A percentile compares a stretch with the other conserved stretches of the same genome.
These are phyloP conservation scores for Zaprionus lineosus DNA, from an alignment of 2,888 invertebrate genomes.

Conservation along the genomic window DNA sequence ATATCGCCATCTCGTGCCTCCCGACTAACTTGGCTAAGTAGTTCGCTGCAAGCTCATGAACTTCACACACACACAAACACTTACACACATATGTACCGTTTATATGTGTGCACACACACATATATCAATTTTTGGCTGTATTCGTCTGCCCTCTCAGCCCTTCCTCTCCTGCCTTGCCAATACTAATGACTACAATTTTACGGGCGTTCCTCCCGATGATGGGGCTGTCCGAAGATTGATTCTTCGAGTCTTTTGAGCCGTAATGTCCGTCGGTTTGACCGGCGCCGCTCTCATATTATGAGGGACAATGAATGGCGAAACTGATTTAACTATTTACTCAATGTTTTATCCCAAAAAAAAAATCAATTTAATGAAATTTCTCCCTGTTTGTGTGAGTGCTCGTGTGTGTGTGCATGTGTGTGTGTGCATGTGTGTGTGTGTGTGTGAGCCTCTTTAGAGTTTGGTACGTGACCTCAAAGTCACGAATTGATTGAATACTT, in stretches of 20 bases:
- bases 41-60: conserved; percentile 57
- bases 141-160: conserved; percentile 4
- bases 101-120: conserved; percentile 14
- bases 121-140: conserved; percentile 42
- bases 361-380: conserved; percentile 59
- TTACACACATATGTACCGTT: too few relatives aligned
- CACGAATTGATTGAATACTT: too few relatives aligned
- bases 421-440: too few relatives aligned
- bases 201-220: conserved; percentile 54
- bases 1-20: conserved; percentile 6
- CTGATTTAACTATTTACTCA: conserved; percentile 69
- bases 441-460: too few relatives aligned
- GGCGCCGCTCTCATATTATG: conserved; percentile 49
- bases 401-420: conserved; percentile 33
- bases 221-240: conserved; percentile 53
- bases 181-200: conserved; percentile 72
- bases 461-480: too few relatives aligned
- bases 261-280: conserved; percentile 19
- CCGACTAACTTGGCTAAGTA: conserved; percentile 57
- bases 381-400: conserved; percentile 24
- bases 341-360: conserved; percentile 54
- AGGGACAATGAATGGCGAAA: conserved; percentile 43
- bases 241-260: conserved; percentile 41
- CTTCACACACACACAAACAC: conserved; percentile 42
- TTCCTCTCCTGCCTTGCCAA: conserved; percentile 24